Conservation (phyloP, 2,797 vertebrate species). For the Urosaurus nigricauda region DNA sequence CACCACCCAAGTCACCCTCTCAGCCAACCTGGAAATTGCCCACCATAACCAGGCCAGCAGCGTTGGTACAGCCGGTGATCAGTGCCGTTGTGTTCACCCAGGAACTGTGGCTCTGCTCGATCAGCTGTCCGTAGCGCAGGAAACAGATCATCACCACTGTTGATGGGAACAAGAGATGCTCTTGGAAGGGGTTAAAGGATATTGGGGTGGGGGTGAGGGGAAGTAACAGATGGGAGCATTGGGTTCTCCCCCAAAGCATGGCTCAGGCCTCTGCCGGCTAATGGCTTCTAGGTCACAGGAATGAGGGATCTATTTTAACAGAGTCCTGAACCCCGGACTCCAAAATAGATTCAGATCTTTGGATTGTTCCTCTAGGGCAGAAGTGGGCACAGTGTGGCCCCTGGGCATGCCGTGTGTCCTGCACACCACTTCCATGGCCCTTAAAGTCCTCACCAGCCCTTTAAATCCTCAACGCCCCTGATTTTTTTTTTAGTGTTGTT, state of each 20-base stretch:
- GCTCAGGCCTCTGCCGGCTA: no score
- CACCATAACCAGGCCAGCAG: slow-evolving; percentile 89
- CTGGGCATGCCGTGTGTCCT: no score
- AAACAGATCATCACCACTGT: slow-evolving; percentile 92
- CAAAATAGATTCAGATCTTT: no score
- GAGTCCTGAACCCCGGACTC: no score
- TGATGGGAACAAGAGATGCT: neutral
- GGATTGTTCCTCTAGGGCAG: no score
- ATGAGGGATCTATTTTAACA: no score
- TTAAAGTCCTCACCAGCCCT: no score
- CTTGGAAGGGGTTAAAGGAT: neutral
- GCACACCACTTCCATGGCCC: no score
- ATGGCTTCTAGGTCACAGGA: no score
- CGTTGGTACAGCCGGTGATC: slow-evolving; percentile 90
- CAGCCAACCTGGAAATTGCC: slow-evolving; percentile 92
- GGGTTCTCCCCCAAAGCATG: neutral
- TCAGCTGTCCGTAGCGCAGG: slow-evolving; percentile 91
- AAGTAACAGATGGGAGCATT: neutral
- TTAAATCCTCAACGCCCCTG: no score
- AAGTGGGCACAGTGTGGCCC: no score
- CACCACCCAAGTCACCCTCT: neutral
- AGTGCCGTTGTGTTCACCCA: slow-evolving; percentile 91
- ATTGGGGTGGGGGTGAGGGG: neutral
- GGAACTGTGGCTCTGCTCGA: slow-evolving; percentile 89
- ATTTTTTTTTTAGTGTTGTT: no score